phyloP scores from a whole-genome alignment of 2,113 vertebrate species.

The Casuarius casuarius region DNA sequence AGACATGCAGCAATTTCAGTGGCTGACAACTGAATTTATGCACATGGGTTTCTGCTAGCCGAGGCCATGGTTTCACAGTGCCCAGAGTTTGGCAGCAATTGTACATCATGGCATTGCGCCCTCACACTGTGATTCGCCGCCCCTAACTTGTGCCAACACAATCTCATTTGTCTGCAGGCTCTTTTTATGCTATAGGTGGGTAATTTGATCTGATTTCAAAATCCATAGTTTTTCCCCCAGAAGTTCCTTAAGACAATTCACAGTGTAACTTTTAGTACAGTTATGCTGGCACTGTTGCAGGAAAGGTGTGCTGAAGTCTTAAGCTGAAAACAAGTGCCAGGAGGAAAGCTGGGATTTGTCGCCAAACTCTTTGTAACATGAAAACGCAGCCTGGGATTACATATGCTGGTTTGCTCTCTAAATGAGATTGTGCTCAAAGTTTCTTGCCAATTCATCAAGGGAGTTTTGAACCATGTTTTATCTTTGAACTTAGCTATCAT shows the following conservation, averaged over 20 bases:
- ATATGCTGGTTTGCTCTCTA: not conserved
- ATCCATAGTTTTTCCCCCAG: not conserved
- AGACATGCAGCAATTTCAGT: not conserved
- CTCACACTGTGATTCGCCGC: not conserved
- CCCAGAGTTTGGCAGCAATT: not conserved
- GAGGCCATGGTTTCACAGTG: not conserved
- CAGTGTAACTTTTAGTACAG: accelerated
- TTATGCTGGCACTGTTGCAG: not conserved
- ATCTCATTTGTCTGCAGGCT: not conserved
- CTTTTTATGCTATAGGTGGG: not conserved
- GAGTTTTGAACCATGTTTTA: accelerated
- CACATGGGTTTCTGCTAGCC: not conserved
- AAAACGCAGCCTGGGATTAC: not conserved
- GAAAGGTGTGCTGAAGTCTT: not conserved
- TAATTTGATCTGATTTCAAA: not conserved
- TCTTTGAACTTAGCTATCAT: not conserved
- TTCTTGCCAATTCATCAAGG: not conserved
- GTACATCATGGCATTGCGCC: not conserved
- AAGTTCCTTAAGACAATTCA: not conserved
- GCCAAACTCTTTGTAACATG: not conserved
- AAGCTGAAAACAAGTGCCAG: no score
- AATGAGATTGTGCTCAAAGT: not conserved
- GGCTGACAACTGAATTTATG: conserved; percentile 9
- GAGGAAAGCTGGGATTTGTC: not conserved
- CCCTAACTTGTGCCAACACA: not conserved